phyloP scores from a whole-genome alignment of 2,113 vertebrate species.

The Alces alces region DNA sequence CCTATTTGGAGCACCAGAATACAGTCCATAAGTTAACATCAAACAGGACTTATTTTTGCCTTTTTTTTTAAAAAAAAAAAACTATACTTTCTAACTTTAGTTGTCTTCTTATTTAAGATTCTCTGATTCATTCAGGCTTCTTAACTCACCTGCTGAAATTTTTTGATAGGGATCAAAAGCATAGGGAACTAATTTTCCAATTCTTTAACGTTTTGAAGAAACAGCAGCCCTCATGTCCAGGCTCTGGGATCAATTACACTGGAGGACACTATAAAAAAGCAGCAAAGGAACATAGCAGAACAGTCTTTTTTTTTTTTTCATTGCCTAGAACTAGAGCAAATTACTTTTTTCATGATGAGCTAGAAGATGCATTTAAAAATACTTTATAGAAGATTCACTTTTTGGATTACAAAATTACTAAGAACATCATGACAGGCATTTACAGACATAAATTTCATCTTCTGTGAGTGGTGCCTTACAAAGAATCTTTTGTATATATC shows the following conservation, averaged over 20 bases:
- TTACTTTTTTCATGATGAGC: background rate
- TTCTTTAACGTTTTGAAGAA: conserved; percentile 5
- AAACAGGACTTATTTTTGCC: background rate
- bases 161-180: conserved; percentile 31
- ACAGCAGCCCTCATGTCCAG: background rate
- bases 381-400: background rate
- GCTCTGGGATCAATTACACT: background rate
- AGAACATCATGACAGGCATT: background rate
- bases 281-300: background rate
- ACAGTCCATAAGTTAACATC: background rate
- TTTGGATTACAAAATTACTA: conserved; percentile 13
- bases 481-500: background rate
- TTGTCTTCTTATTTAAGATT: conserved; percentile 17
- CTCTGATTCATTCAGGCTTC: conserved; percentile 26
- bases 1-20: background rate
- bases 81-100: background rate
- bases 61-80: background rate
- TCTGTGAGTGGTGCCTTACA: background rate
- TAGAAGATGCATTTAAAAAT: background rate
- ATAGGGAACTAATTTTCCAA: background rate
- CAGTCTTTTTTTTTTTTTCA: background rate
- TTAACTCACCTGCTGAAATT: conserved; percentile 27
- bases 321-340: background rate
- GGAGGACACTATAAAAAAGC: background rate
- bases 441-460: conserved; percentile 23